Base-by-base conservation (phyloP, 2,888 invertebrate species). In the Ceriagrion tenellum region DNA sequence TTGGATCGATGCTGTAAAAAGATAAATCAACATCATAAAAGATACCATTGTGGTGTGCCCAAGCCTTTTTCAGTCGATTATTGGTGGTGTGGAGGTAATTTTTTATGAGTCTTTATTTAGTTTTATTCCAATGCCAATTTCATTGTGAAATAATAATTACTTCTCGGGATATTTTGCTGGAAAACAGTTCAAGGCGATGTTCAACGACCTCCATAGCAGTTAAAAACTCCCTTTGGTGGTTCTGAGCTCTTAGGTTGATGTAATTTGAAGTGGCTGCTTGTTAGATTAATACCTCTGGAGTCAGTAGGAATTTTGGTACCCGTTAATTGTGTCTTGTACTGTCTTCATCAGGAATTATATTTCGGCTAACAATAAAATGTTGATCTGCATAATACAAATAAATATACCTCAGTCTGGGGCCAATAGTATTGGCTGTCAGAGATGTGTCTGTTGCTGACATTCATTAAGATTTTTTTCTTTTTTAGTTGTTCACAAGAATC, bases 361-460 rank as follows among this genome's bases (percentile, higher is more conserved):
- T 93, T 91, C 35, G 40, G 0, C 16, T n/a, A 69, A 40, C 23
- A 16, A 30, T 81, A 47, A 47, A 26, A 26, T 47, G 13, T 35
- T 81, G 81, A 23, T 93, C 55, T 93, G 23, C 55, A 55, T 69
- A n/a, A n/a, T 81, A 35, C 81, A 81, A 74, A 47, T 63, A 13
- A 40, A 35, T 47, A n/a, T 93, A 69, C 69, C 69, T 93, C 69
- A 74, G 56, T 47, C 93, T 47, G 93, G 93, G 91, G 69, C 93
- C 93, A 93, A 93, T 26, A 30, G n/a, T 47, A 74, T 55, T 93
- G 93, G 93, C 93, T 69, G 30, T 74, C 47, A 93, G 55, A 10
- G n/a, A 26, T 26, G 63, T 26, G 47, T 47, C 69, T 63, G 4
- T 47, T 91, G 40, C 35, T 35, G n/a, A n/a, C 26, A 69, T 63